phyloP scores from a whole-genome alignment of 2,888 invertebrate species.

The Drosophila siamana region DNA sequence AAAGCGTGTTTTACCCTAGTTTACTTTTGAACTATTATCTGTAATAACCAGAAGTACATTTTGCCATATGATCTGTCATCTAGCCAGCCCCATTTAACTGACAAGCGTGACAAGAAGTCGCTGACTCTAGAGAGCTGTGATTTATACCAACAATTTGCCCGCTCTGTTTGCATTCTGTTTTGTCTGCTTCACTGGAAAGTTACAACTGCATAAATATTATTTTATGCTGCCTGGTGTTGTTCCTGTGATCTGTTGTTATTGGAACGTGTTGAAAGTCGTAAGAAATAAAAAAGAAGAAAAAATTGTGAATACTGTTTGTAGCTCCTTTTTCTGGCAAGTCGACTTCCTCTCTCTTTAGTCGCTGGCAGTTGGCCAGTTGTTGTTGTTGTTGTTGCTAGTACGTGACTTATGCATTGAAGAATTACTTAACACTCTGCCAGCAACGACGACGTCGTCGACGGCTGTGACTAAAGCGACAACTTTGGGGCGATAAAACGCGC shows the following conservation, averaged over 20 bases:
- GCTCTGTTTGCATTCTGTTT: not conserved
- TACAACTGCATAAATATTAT: slow-evolving; percentile 40
- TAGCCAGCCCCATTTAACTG: not conserved
- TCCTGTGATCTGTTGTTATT: slow-evolving; percentile 1
- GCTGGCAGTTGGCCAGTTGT: slow-evolving; percentile 23
- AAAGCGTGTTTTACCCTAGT: not conserved
- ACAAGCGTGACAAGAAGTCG: no score
- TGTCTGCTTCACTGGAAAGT: slow-evolving; percentile 1
- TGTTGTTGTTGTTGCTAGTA: slow-evolving; percentile 52
- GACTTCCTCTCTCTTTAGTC: slow-evolving; percentile 8
- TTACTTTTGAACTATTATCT: not conserved
- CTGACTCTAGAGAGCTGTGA: not conserved
- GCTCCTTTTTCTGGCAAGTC: slow-evolving; percentile 10
- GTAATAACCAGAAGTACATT: not conserved
- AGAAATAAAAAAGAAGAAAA: no score
- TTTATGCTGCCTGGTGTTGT: slow-evolving; percentile 3
- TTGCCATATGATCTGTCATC: not conserved
- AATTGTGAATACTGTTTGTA: slow-evolving; percentile 25
- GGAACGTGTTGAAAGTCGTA: slow-evolving; percentile 24
- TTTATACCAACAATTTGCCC: not conserved
- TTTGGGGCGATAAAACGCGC: slow-evolving; percentile 46
- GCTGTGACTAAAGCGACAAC: slow-evolving; percentile 36
- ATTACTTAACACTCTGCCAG: slow-evolving; percentile 67
- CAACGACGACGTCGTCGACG: slow-evolving; percentile 23
- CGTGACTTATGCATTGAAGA: slow-evolving; percentile 68